Evolutionary conservation across 2,888 invertebrate species (phyloP).

Genomic region (Amitus sp.): DNA sequence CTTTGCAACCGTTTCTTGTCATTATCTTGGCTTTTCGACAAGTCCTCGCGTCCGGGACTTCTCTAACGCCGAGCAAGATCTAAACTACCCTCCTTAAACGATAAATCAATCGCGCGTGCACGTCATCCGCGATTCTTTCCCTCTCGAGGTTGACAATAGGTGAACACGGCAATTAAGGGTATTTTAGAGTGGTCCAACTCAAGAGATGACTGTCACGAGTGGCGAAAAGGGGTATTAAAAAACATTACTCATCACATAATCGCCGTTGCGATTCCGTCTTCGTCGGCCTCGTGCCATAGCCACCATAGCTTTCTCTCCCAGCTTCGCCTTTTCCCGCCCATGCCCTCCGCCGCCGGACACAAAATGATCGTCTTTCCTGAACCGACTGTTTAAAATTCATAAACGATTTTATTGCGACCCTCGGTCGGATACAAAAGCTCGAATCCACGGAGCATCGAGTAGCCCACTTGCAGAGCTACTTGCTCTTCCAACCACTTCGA

Average conservation of each 20-base stretch:
- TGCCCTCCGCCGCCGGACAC: slow-evolving; percentile 49
- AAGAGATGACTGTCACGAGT: slow-evolving; percentile 30
- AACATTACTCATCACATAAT: slow-evolving; percentile 67
- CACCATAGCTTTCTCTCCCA: not conserved
- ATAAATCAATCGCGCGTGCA: slow-evolving; percentile 41
- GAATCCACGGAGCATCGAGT: slow-evolving; percentile 30
- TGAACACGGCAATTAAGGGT: slow-evolving; percentile 64
- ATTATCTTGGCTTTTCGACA: not conserved
- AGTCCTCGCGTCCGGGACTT: not conserved
- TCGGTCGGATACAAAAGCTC: slow-evolving; percentile 27
- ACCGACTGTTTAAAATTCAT: slow-evolving; percentile 64
- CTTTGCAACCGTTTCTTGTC: not conserved
- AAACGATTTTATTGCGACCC: slow-evolving; percentile 61
- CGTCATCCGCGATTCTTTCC: slow-evolving; percentile 17
- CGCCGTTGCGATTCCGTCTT: slow-evolving; percentile 42
- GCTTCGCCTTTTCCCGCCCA: slow-evolving; percentile 19
- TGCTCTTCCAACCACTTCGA: not conserved
- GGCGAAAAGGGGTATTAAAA: slow-evolving; percentile 60
- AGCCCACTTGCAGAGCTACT: slow-evolving; percentile 24
- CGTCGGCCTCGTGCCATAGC: slow-evolving; percentile 4
- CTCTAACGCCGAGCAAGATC: slow-evolving; percentile 1
- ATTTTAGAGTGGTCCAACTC: slow-evolving; percentile 63
- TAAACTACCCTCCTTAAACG: slow-evolving; percentile 23
- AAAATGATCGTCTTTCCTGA: slow-evolving; percentile 62
- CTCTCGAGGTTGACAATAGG: slow-evolving; percentile 41